Percentiles rank a stretch among this genome's conserved stretches.
Evolutionary conservation across 2,113 vertebrate species (phyloP).

Genomic region (Regulus satrapa): DNA sequence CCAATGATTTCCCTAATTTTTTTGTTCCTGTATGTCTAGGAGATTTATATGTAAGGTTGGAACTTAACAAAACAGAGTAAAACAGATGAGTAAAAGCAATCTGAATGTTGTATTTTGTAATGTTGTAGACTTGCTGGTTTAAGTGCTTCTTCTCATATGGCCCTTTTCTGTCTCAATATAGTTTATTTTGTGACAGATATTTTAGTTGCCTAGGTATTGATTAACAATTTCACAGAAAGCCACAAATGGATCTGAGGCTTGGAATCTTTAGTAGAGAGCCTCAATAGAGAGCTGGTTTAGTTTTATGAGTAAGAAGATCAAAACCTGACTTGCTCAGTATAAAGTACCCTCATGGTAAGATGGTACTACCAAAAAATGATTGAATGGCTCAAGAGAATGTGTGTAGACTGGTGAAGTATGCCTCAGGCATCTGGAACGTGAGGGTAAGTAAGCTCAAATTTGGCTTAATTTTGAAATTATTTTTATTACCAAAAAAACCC

Average conservation of each 20-base stretch:
- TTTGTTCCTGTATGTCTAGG: neutral
- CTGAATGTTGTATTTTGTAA: neutral
- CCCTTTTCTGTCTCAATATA: neutral
- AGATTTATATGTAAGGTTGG: neutral
- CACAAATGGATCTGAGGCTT: neutral
- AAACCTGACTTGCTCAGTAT: neutral
- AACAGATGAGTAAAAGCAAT: neutral
- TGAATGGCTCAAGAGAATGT: neutral
- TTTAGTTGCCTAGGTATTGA: neutral
- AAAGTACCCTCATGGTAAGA: neutral
- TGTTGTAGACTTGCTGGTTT: neutral
- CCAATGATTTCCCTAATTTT: neutral
- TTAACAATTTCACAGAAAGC: neutral
- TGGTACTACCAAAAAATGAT: neutral
- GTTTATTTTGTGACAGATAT: neutral
- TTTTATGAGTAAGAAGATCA: neutral
- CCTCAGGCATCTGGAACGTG: neutral
- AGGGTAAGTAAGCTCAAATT: neutral
- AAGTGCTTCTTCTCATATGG: neutral
- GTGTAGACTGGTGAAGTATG: neutral
- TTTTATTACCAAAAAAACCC: neutral
- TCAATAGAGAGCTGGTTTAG: neutral
- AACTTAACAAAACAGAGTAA: neutral
- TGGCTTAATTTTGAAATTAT: neutral
- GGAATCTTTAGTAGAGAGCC: neutral